These are phyloP conservation scores for Coptotermes formosanus DNA, from an alignment of 1,140 invertebrate species.

Conservation along the genomic window DNA sequence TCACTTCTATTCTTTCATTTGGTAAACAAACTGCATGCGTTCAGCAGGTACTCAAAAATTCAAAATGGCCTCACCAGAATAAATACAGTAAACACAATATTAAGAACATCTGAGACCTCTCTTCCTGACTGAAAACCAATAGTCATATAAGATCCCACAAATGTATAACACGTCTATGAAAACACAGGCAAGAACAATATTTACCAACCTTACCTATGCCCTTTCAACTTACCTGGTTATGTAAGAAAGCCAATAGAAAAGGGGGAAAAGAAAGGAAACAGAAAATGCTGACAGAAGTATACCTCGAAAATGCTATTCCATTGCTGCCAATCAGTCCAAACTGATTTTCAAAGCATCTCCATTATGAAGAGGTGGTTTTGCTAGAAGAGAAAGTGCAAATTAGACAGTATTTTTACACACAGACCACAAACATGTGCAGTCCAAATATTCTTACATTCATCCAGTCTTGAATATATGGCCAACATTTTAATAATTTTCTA, in stretches of 20 bases:
- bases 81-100: too few relatives aligned
- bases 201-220: neutral
- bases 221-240: neutral
- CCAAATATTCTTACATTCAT: neutral
- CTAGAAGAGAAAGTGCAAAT: slow-evolving; percentile 10
- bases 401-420: neutral
- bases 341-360: neutral
- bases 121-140: too few relatives aligned
- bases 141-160: too few relatives aligned
- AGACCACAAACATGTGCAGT: neutral
- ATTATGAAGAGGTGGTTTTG: neutral
- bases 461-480: neutral
- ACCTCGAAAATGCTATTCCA: slow-evolving; percentile 8
- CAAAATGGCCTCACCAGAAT: too few relatives aligned
- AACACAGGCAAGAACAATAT: neutral
- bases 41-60: too few relatives aligned
- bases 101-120: too few relatives aligned
- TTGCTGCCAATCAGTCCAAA: neutral
- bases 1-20: too few relatives aligned
- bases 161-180: too few relatives aligned
- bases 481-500: too few relatives aligned
- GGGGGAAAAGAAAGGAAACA: neutral
- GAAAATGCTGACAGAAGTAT: neutral
- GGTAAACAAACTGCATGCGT: too few relatives aligned
- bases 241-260: too few relatives aligned